phyloP scores from a whole-genome alignment of 2,888 invertebrate genomes.

The Lycaena phlaeas region DNA sequence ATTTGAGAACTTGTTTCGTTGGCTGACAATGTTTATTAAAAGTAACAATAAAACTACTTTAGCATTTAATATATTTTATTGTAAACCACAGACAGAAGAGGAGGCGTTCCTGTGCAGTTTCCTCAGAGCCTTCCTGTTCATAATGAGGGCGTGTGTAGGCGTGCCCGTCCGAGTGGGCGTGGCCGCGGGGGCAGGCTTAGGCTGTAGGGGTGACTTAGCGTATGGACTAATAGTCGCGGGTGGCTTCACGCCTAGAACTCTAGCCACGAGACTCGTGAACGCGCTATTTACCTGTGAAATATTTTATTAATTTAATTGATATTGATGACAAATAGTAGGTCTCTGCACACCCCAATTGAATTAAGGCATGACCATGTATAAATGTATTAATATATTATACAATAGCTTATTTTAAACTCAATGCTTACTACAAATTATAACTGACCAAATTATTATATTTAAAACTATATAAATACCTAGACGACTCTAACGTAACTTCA shows the following conservation, averaged over 20 bases:
- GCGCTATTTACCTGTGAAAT: conserved; percentile 73
- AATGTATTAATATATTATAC: too few species aligned
- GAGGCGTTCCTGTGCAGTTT: conserved; percentile 48
- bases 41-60: conserved; percentile 9
- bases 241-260: conserved; percentile 37
- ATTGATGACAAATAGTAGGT: too few species aligned
- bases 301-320: too few species aligned
- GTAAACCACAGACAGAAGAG: conserved; percentile 68
- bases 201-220: conserved; percentile 25
- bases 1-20: too few species aligned
- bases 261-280: conserved; percentile 77
- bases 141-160: conserved; percentile 43
- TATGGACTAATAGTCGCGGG: conserved; percentile 27
- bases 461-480: too few species aligned
- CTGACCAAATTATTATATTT: too few species aligned
- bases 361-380: too few species aligned
- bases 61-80: conserved; percentile 35
- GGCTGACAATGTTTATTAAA: neutral
- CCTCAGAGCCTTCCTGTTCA: conserved; percentile 54
- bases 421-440: too few species aligned
- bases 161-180: conserved; percentile 22
- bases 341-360: too few species aligned
- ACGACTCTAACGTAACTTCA: too few species aligned
- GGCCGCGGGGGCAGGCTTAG: conserved; percentile 19
- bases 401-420: too few species aligned